phyloP scores from a whole-genome alignment of 30 jellyfish, hydroid and myxozoan genomes.

The Cassiopea xamachana region DNA sequence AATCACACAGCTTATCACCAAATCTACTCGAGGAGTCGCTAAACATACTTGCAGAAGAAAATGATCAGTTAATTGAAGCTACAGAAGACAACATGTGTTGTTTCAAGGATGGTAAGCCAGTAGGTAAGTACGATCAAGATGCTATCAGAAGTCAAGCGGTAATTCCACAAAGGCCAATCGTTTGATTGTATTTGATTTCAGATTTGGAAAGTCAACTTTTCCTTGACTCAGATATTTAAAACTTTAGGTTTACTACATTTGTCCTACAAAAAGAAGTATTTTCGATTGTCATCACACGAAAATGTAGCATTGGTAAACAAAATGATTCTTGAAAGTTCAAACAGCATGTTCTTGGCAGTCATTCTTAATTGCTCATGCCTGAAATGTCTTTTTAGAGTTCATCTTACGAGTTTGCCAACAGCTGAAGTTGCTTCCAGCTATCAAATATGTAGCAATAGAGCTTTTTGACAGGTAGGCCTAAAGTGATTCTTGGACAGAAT shows the following conservation, averaged over 20 bases:
- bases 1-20: slow-evolving; percentile 56
- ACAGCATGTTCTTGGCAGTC: no score
- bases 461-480: slow-evolving; percentile 85
- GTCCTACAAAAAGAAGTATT: no score
- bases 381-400: slow-evolving; percentile 58
- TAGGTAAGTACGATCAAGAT: slow-evolving; percentile 51
- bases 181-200: no score
- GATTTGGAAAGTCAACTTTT: no score
- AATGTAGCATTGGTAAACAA: no score
- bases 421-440: slow-evolving; percentile 68
- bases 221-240: no score
- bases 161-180: not conserved
- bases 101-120: slow-evolving; percentile 79
- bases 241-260: no score
- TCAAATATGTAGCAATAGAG: slow-evolving; percentile 83
- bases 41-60: slow-evolving; percentile 84
- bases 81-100: slow-evolving; percentile 56
- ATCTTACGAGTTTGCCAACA: slow-evolving; percentile 75
- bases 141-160: not conserved
- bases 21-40: slow-evolving; percentile 86
- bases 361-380: no score
- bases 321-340: no score
- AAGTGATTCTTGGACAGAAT: not conserved
- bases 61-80: slow-evolving; percentile 58
- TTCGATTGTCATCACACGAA: no score